Base-by-base conservation (phyloP, 2,888 invertebrate genomes). In the Actias luna region DNA sequence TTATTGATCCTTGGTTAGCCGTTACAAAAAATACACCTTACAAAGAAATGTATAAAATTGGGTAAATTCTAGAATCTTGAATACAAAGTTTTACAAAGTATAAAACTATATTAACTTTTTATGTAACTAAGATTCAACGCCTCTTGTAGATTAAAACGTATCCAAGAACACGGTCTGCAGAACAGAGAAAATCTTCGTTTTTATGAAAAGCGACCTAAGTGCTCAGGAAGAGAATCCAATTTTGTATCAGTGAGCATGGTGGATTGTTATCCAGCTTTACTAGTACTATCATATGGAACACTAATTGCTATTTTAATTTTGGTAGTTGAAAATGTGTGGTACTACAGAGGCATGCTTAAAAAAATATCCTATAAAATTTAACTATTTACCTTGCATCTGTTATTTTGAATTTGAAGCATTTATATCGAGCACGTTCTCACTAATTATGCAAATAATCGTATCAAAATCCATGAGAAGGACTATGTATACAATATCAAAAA, bases 171-270 rank as follows among this genome's bases (percentile, higher is more conserved):
- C 39, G 92, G 95, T 0, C 76, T 96, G 1, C 95, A 95, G 71
- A 84, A 86, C 46, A 88, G 95, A 16, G 94, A 95, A 69, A 89
- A 94, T 87, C 74, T 78, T 58, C 83, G 93, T 58, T 83, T 95
- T 33, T 96, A 95, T 76, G 94, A 94, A 31, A 94, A 93, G 65
- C 94, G 94, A 71, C 96, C 96, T 0, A 87, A 87, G 67, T 96
- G 96, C 71, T 83, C 88, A 0, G 93, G 94, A 7, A 94, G 95
- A 69, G 88, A 86, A 42, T 93, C 93, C 0, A 92, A 87, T 67
- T 96, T 96, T 75, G 89, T 95, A 18, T 95, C 94, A 36, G 95
- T 95, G 42, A 94, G 94, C 68, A 89, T 95, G 78, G 93, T 94
- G 0, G 95, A 95, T 74, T 94, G 94, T 68, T 93, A 93, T 72